These are phyloP conservation scores for Trichacis sp. DNA, from an alignment of 2,888 invertebrate genomes.

Conservation along the genomic window DNA sequence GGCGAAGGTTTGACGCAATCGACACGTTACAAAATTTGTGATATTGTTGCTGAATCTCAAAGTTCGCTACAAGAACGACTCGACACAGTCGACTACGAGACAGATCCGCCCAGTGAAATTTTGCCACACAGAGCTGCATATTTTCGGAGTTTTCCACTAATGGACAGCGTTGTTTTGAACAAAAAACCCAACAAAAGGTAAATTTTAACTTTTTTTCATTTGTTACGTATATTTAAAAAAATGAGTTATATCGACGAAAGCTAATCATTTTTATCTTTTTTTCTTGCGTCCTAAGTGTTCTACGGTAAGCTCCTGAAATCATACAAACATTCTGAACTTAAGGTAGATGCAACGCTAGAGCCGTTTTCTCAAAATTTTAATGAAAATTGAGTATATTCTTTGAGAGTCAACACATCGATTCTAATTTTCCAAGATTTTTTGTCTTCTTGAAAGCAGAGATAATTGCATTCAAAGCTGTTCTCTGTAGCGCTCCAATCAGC, in stretches of 20 bases:
- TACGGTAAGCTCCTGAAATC: too few species aligned
- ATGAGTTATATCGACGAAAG: conserved; percentile 12
- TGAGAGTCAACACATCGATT: too few species aligned
- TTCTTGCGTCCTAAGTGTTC: too few species aligned
- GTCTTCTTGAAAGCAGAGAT: too few species aligned
- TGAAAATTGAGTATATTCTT: too few species aligned
- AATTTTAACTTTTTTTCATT: conserved; percentile 5
- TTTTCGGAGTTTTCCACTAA: conserved; percentile 85
- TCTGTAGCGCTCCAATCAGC: too few species aligned
- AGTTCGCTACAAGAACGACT: conserved; percentile 75
- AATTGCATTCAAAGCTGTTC: too few species aligned
- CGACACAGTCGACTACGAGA: conserved; percentile 83
- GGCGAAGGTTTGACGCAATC: conserved; percentile 81
- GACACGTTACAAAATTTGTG: conserved; percentile 81
- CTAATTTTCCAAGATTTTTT: too few species aligned
- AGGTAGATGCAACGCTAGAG: too few species aligned
- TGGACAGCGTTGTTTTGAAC: conserved; percentile 82
- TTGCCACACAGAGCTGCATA: conserved; percentile 80
- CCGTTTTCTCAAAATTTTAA: too few species aligned
- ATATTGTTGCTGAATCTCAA: conserved; percentile 76
- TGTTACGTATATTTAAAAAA: background rate
- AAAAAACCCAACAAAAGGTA: conserved; percentile 79
- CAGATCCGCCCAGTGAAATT: conserved; percentile 84
- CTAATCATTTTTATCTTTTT: conserved; percentile 5
- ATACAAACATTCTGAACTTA: too few species aligned